Evolutionary conservation across 2,113 vertebrate genomes (phyloP).

Genomic region (Laticauda laticaudata): DNA sequence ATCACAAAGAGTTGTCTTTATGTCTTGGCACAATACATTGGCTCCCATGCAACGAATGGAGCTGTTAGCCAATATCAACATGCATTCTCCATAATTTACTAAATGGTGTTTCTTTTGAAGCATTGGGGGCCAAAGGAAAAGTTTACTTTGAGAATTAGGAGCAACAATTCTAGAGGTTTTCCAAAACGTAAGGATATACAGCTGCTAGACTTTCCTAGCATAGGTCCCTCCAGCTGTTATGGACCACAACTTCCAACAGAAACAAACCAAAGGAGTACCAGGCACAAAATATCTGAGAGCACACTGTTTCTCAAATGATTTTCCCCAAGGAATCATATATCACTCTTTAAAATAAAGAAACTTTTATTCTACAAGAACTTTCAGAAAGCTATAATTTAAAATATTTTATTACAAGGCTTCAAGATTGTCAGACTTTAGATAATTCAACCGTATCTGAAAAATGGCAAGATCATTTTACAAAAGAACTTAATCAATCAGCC

Average conservation of each 20-base stretch:
- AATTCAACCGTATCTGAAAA: neutral
- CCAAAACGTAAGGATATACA: neutral
- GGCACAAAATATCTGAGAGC: neutral
- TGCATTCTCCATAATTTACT: neutral
- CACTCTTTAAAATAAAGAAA: neutral
- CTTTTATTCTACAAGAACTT: neutral
- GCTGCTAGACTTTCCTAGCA: neutral
- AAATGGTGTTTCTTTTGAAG: neutral
- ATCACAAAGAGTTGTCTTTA: neutral
- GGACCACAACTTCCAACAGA: neutral
- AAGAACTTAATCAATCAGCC: neutral
- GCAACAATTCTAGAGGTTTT: neutral
- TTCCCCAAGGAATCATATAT: slow-evolving; percentile 21
- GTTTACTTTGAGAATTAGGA: neutral
- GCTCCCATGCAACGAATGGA: neutral
- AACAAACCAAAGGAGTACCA: neutral
- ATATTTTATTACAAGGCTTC: neutral
- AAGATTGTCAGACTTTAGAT: neutral
- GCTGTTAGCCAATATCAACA: neutral
- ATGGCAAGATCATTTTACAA: neutral
- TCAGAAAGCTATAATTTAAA: neutral
- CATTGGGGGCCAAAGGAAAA: neutral
- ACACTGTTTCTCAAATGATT: neutral
- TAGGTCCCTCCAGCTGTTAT: neutral
- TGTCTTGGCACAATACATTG: neutral